Conservation (phyloP, 2,888 invertebrate species). For the Hydraecia micacea region DNA sequence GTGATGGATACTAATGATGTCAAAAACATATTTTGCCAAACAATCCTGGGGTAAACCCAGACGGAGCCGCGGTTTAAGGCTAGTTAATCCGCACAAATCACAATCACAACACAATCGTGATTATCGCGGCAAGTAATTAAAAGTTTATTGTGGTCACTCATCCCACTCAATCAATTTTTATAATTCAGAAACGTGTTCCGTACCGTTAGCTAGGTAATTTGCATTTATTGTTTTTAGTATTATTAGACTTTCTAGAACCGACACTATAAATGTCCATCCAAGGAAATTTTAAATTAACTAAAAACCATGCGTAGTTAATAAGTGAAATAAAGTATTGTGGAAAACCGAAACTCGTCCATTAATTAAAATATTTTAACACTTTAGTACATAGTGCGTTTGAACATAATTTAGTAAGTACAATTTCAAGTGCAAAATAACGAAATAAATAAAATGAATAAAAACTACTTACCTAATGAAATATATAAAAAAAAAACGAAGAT, state of each 20-base stretch:
- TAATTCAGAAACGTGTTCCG: constrained; percentile 64
- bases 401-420: not conserved
- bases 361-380: not conserved
- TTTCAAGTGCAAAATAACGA: not conserved
- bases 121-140: constrained; percentile 47
- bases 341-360: not conserved
- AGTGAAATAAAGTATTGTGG: not conserved
- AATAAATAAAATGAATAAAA: not conserved
- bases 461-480: not conserved
- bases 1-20: not conserved
- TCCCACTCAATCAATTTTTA: constrained; percentile 65
- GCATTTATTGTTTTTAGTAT: constrained; percentile 47
- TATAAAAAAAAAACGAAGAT: not conserved
- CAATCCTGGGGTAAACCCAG: not conserved
- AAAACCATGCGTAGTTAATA: not conserved
- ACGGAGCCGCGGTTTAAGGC: constrained; percentile 1
- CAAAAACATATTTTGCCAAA: not conserved
- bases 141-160: constrained; percentile 48
- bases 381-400: not conserved
- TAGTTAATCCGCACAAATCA: constrained; percentile 36
- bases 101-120: constrained; percentile 32
- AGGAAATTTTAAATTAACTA: not conserved
- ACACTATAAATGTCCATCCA: not conserved
- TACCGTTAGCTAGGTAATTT: constrained; percentile 63
- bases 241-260: constrained; percentile 30